Evolutionary conservation across 2,113 vertebrate genomes (phyloP).

Genomic region (Psammodynastes pulverulentus): DNA sequence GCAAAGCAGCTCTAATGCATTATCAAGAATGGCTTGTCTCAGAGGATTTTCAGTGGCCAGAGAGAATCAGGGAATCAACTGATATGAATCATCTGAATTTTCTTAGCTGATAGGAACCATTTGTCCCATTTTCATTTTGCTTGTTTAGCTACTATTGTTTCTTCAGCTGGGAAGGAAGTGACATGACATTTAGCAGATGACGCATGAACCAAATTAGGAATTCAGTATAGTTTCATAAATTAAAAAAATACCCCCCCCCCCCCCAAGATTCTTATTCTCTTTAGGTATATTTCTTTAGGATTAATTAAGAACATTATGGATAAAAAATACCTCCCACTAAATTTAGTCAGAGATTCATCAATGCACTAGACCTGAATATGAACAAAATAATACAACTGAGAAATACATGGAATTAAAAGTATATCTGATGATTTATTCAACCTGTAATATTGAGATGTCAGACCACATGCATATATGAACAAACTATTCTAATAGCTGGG

Average conservation of each 20-base stretch:
- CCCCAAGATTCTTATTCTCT: background rate
- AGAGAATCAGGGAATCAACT: background rate
- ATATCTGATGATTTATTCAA: background rate
- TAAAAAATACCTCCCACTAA: background rate
- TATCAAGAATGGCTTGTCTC: background rate
- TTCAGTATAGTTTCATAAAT: background rate
- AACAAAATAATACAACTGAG: background rate
- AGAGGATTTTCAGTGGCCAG: fast-evolving
- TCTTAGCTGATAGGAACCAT: background rate
- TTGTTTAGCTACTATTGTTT: background rate
- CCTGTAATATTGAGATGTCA: background rate
- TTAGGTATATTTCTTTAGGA: background rate
- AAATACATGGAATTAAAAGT: background rate
- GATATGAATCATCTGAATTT: background rate
- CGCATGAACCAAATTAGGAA: background rate
- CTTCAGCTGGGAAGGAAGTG: background rate
- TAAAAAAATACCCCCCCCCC: too few species aligned
- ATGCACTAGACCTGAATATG: background rate
- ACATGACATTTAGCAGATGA: background rate
- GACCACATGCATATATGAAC: background rate
- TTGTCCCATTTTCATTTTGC: background rate
- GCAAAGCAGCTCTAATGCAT: background rate
- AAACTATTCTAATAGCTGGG: background rate
- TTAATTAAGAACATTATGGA: background rate
- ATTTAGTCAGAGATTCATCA: background rate